Evolutionary conservation across 2,797 vertebrate genomes (phyloP), one percentile per base, ranked within the genome.

Genomic region (Sebastes itinus): DNA sequence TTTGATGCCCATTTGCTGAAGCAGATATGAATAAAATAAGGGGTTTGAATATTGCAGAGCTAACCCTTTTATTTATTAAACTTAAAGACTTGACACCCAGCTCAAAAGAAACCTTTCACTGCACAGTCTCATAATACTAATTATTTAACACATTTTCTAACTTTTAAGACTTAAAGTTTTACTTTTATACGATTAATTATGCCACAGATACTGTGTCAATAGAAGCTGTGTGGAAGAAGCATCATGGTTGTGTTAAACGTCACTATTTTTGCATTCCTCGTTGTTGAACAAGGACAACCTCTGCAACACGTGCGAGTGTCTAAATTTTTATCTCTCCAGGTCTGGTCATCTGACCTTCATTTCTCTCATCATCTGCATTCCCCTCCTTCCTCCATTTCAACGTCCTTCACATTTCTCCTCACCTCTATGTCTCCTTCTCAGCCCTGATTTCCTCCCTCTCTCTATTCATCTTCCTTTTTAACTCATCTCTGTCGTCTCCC

Each of bases 281-380:
- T 68, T 25, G 30, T 23, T 60, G 71, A 62, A 20, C 13, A 46
- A 67, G n/a, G 58, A 49, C 58, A 49, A 11, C 16, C 22, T 27
- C 23, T 38, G 54, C 54, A 25, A 49, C 56, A 72, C 20, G 5
- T 58, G 54, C 35, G 46, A 42, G 18, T 42, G 68, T 58, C 52
- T 23, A 9, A 2, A 30, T 20, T n/a, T 27, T 6, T 25, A 30
- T 68, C 27, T 76, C 58, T 59, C 33, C 55, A 1, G 23, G 56
- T 67, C 30, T 32, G 32, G 27, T 77, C 73, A 52, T 63, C 23
- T 72, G 75, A 75, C 82, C 78, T 85, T 78, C 54, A 78, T 49
- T 66, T 33, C 46, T 74, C 73, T 72, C 70, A 38, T 78, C 49
- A 75, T 87, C 79, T 80, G 79, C 64, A 79, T 71, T 70, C 76